Evolutionary conservation across 2,113 vertebrate species (phyloP), one percentile per base, ranked within the genome.

Genomic region (Varanus komodoensis): DNA sequence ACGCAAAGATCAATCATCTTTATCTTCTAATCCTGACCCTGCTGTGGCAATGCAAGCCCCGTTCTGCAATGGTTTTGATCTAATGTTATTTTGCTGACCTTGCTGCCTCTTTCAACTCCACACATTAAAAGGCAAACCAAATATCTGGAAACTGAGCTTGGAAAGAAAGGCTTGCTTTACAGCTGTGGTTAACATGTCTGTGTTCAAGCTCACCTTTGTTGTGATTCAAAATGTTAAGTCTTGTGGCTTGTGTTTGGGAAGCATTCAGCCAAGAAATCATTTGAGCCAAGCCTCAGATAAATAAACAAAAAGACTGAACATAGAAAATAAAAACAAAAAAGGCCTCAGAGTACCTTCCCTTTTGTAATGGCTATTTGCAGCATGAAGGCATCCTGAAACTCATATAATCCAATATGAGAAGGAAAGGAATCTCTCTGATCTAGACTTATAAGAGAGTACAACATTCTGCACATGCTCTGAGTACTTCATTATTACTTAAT

Each of bases 1-100:
- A 91, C 74, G 61, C 73, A 71, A 87, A 54, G 87, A 93, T 93
- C 50, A 57, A 87, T 82, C 32, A 6, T 73, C 69, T 74, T 89
- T 89, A 91, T 87, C 84, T 86, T 61, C 64, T 90, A 5, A 67
- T 73, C 57, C 73, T 78, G 82, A 38, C 73, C 61, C 32, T 68
- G 61, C 54, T 73, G 57, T 48, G 74, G 86, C 15, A 83, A 83
- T n/a, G 29, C 75, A 89, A n/a, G 4, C 32, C 73, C 74, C 9
- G 27, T 50, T 34, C 64, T 85, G 32, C 48, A 44, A 12, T 50
- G 48, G 48, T 78, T 78, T 57, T 75, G 52, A 87, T 64, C 38
- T 71, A 84, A 88, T 54, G 50, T 69, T 74, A 69, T 85, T 61
- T n/a, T 79, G 23, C 69, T 69, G 73, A 89, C 82, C 44, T 85